Evolutionary conservation across 2,888 invertebrate genomes (phyloP), one percentile per base, ranked within the genome.

Genomic region (Monopis laevigella): DNA sequence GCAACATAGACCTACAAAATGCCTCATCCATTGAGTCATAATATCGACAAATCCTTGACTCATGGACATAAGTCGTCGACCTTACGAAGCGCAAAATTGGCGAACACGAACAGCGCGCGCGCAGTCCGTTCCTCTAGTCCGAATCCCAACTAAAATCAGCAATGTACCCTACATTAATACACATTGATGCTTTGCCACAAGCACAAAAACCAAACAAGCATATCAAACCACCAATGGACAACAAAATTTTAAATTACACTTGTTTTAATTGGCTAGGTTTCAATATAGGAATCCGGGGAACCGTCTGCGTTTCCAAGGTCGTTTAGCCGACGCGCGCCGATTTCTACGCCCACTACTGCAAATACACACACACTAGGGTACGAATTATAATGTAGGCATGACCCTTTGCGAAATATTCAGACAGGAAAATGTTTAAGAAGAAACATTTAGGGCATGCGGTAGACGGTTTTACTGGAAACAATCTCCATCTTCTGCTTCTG

Each of bases 61-160:
- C n/a, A n/a, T n/a, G n/a, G 10, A 3, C 19, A 4, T 21, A 26
- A 28, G 40, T 40, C 40, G 40, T 14, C 29, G 40, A 40, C 40
- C 40, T 40, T 40, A 40, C 29, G 29, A 29, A 40, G 40, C 40
- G 40, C 40, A 29, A 29, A 40, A 40, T 40, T 40, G 40, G 40
- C 40, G 29, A 29, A 40, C 40, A 40, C 40, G 40, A 28, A 29
- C 36, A 36, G 19, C 21, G 36, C 36, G 36, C 36, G 36, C 36
- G 36, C 36, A 21, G 36, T 36, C 36, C 36, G 21, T 21, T 36
- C 36, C 36, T n/a, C n/a, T n/a, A 19, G 21, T 21, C 21, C n/a
- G 14, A 12, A 13, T 21, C 12, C 36, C 11, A 36, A 21, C 3
- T 7, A 21, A n/a, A n/a, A n/a, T n/a, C n/a, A n/a, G n/a, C n/a